These are phyloP conservation scores for western clawed frog (Xenopus tropicalis) DNA, from an alignment of 2,113 vertebrate genomes.

Conservation along the genomic window UCB_Xtro_10.0 CM004450.2:118098501-118099000, in stretches of 20 bases:
- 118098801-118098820: too few species aligned
- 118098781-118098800: neutral
- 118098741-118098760: neutral
- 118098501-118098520: neutral
- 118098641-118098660: neutral
- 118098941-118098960: too few species aligned
- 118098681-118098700: neutral
- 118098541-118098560: neutral
- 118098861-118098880: too few species aligned
- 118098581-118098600: neutral
- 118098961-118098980: too few species aligned
- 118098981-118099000: slow-evolving; percentile 27
- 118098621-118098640: neutral
- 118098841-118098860: too few species aligned
- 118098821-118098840: too few species aligned
- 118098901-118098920: too few species aligned
- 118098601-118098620: neutral
- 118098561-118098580: neutral
- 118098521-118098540: neutral
- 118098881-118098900: too few species aligned
- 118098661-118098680: neutral
- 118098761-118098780: neutral
- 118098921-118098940: too few species aligned
- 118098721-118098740: neutral
- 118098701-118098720: neutral